A percentile compares a stretch with the other conserved stretches of the same genome.
Evolutionary conservation across 2,113 vertebrate species (phyloP).

Genomic region (Trichechus manatus): DNA sequence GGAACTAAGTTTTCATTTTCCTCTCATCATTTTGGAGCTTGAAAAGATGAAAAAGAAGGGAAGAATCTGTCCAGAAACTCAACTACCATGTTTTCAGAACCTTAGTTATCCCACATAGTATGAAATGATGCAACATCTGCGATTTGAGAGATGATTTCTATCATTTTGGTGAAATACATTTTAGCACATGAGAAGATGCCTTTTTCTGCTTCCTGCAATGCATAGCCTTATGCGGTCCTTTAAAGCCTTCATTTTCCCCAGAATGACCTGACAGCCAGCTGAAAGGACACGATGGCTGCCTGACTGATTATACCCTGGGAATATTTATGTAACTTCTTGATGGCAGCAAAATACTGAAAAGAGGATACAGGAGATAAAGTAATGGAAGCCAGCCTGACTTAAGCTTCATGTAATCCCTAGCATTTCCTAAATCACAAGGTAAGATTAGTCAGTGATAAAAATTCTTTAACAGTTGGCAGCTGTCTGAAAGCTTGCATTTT

Average conservation of each 20-base stretch:
- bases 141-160: conserved; percentile 62
- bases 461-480: conserved; percentile 65
- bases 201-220: conserved; percentile 22
- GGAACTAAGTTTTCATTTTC: conserved; percentile 18
- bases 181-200: conserved; percentile 4
- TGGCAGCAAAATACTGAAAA: conserved; percentile 73
- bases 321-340: conserved; percentile 76
- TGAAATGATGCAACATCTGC: conserved; percentile 1
- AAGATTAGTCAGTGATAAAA: conserved; percentile 76
- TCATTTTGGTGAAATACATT: conserved; percentile 57
- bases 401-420: conserved; percentile 70
- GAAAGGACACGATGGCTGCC: conserved; percentile 48
- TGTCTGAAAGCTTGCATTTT: conserved; percentile 71
- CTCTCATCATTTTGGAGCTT: not conserved
- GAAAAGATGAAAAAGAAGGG: conserved; percentile 26
- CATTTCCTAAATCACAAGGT: conserved; percentile 75
- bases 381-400: conserved; percentile 45
- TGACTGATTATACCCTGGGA: conserved; percentile 61
- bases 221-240: not conserved
- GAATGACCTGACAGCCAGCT: conserved; percentile 18
- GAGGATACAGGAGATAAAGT: conserved; percentile 71
- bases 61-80: conserved; percentile 8
- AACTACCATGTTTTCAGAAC: conserved; percentile 10
- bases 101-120: not conserved
- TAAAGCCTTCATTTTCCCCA: conserved; percentile 54